phyloP scores from a whole-genome alignment of 2,113 vertebrate genomes.

The Alosa alosa region DNA sequence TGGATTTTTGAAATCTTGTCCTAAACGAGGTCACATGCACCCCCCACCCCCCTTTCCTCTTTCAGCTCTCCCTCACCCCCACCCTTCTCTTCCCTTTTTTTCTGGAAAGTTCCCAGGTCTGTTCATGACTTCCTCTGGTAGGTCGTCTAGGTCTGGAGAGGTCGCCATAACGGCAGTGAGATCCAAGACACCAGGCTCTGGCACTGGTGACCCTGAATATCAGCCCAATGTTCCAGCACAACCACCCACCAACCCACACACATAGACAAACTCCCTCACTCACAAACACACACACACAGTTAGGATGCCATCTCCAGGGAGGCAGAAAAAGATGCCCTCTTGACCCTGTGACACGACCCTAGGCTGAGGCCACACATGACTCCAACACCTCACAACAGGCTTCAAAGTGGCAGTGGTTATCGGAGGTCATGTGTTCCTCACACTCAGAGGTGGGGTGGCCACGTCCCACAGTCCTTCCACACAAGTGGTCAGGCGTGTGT shows the following conservation, averaged over 20 bases:
- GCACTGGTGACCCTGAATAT: not conserved
- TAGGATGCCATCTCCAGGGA: not conserved
- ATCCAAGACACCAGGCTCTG: not conserved
- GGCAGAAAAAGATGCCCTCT: not conserved
- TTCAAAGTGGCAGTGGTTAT: not conserved
- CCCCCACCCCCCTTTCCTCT: not conserved
- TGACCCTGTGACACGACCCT: conserved; percentile 10
- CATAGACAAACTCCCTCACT: not conserved
- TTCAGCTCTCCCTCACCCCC: conserved; percentile 33
- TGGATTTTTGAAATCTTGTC: conserved; percentile 72
- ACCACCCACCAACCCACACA: not conserved
- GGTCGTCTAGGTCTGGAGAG: not conserved
- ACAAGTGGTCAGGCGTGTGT: not conserved
- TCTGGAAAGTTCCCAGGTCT: conserved; percentile 49
- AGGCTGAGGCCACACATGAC: not conserved
- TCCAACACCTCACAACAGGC: not conserved
- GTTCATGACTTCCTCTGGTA: conserved; percentile 39
- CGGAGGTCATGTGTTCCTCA: not conserved
- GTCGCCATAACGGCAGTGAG: conserved; percentile 33
- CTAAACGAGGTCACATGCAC: conserved; percentile 71
- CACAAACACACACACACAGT: not conserved
- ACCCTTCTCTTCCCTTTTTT: conserved; percentile 32
- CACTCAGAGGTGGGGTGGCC: not conserved
- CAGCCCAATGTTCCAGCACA: not conserved
- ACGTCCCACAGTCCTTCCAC: not conserved